Evolutionary conservation across 2,888 invertebrate species (phyloP).

Genomic region (Onthophagus sagittarius): DNA sequence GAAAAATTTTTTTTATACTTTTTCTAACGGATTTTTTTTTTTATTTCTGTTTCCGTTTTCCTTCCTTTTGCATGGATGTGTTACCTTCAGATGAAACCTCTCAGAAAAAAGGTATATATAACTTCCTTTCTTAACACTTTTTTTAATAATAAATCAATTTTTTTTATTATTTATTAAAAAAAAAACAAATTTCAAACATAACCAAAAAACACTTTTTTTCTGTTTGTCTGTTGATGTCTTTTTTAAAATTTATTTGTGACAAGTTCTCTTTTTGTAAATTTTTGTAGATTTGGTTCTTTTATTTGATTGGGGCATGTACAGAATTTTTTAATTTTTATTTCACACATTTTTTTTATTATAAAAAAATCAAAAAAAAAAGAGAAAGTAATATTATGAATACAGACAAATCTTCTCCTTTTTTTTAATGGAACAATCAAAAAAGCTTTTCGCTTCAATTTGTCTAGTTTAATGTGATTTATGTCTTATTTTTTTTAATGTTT

Average conservation of each 20-base stretch:
- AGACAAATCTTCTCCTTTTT: not conserved
- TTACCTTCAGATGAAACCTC: constrained; percentile 41
- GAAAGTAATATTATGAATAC: not conserved
- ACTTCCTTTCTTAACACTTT: constrained; percentile 25
- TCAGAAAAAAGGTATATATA: constrained; percentile 40
- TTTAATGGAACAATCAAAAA: not conserved
- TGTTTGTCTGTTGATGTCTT: constrained; percentile 4
- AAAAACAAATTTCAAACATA: constrained; percentile 14
- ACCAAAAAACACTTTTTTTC: not conserved
- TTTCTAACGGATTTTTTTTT: constrained; percentile 15
- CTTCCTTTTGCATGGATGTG: constrained; percentile 36
- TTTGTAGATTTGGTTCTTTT: not conserved
- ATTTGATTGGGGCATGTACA: not conserved
- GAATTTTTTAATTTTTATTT: not conserved
- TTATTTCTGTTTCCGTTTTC: constrained; percentile 23
- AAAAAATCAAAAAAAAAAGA: not conserved
- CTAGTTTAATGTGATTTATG: not conserved
- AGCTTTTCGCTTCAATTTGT: not conserved
- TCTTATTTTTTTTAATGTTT: not conserved
- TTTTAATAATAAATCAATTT: not conserved
- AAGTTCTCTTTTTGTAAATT: not conserved
- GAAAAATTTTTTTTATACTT: not conserved
- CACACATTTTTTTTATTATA: not conserved
- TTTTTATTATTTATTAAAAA: no score
- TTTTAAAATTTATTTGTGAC: not conserved